phyloP scores from a whole-genome alignment of 2,888 invertebrate genomes.

The Ferrisia virgata region DNA sequence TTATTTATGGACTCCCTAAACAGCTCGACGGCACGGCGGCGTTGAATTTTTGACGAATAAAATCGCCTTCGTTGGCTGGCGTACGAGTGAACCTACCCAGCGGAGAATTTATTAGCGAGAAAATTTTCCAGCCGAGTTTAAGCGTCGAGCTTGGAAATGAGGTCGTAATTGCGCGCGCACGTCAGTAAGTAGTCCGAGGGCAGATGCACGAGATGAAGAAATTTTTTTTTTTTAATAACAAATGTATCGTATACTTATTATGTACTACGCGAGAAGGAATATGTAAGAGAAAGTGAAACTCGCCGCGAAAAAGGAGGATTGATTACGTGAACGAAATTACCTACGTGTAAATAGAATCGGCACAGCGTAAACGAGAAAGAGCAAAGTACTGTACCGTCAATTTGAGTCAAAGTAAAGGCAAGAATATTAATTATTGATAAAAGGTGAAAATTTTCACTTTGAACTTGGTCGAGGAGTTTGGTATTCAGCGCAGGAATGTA shows the following conservation, averaged over 20 bases:
- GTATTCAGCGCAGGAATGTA: no score
- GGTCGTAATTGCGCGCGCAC: neutral
- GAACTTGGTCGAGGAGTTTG: no score
- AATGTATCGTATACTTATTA: no score
- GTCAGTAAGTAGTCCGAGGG: neutral
- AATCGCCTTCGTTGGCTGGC: neutral
- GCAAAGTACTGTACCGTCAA: neutral
- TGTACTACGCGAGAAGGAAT: no score
- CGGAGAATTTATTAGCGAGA: neutral
- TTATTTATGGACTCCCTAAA: neutral
- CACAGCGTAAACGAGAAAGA: neutral
- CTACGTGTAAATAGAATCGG: neutral
- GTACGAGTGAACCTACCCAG: no score
- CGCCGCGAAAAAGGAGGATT: neutral
- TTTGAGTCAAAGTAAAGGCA: neutral
- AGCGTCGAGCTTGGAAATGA: neutral
- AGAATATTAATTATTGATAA: slow-evolving; percentile 8
- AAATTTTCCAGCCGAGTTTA: neutral
- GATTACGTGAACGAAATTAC: neutral
- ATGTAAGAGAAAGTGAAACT: no score
- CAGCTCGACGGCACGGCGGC: neutral
- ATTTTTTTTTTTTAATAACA: no score
- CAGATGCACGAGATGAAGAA: neutral
- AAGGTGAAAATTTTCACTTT: neutral
- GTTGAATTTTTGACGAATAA: neutral